These are phyloP conservation scores for Ameiurus melas DNA, from an alignment of 2,113 vertebrate species.

Conservation along the genomic window DNA sequence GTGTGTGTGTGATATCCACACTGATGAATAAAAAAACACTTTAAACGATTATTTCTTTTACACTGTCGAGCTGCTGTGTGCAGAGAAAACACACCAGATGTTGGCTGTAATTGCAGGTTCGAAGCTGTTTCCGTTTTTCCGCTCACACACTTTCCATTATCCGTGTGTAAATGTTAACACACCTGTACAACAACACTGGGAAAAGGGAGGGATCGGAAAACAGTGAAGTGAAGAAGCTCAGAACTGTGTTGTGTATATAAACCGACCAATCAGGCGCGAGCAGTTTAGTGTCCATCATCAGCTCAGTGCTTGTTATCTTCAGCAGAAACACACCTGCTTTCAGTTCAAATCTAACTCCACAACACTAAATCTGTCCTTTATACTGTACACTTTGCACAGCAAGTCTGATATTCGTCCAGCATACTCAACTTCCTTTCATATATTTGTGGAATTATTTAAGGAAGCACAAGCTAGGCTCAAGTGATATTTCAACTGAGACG, in stretches of 20 bases:
- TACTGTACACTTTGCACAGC: neutral
- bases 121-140: neutral
- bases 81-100: neutral
- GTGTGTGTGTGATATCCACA: no score
- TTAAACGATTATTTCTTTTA: neutral
- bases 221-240: neutral
- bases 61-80: neutral
- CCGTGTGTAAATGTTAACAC: slow-evolving; percentile 12
- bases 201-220: neutral
- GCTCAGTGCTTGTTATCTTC: neutral
- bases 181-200: neutral
- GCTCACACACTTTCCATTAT: neutral
- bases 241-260: neutral
- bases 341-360: neutral
- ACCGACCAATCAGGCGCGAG: neutral
- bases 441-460: neutral
- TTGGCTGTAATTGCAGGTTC: neutral
- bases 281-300: neutral
- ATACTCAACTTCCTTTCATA: neutral
- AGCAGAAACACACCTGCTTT: neutral
- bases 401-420: neutral
- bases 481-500: neutral
- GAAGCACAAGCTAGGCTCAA: neutral
- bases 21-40: neutral
- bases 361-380: neutral